phyloP scores from a whole-genome alignment of 1,140 invertebrate species.

The Saxidomus purpurata region DNA sequence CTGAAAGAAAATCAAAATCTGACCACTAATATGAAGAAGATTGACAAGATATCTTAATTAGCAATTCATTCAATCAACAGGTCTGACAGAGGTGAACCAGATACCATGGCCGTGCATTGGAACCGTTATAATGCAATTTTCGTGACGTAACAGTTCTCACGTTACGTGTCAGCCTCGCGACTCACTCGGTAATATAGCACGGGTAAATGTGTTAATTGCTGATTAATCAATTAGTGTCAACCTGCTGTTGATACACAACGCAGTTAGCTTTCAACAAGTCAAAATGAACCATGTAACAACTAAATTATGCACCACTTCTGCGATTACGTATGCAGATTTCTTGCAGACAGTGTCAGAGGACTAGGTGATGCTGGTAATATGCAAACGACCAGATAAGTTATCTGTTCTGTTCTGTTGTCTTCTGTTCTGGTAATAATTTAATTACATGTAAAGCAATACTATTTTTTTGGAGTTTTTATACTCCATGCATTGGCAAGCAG shows the following conservation, averaged over 20 bases:
- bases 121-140: constrained; percentile 53
- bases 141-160: constrained; percentile 51
- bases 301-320: neutral
- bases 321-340: neutral
- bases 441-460: no score
- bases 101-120: neutral
- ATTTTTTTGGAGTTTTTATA: no score
- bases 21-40: no score
- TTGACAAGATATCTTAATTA: constrained; percentile 47
- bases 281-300: neutral
- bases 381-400: no score
- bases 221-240: constrained; percentile 59
- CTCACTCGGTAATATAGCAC: constrained; percentile 37
- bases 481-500: no score
- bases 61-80: constrained; percentile 37
- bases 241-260: constrained; percentile 10
- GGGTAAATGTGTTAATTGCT: constrained; percentile 43
- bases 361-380: no score
- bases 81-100: constrained; percentile 25
- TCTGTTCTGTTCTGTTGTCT: no score
- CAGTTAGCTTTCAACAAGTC: neutral
- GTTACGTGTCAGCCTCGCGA: constrained; percentile 48
- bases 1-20: no score
- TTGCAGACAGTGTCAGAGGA: neutral
- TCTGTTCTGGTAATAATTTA: no score